phyloP scores from a whole-genome alignment of 1,140 invertebrate genomes.

The Caerostris darwini region DNA sequence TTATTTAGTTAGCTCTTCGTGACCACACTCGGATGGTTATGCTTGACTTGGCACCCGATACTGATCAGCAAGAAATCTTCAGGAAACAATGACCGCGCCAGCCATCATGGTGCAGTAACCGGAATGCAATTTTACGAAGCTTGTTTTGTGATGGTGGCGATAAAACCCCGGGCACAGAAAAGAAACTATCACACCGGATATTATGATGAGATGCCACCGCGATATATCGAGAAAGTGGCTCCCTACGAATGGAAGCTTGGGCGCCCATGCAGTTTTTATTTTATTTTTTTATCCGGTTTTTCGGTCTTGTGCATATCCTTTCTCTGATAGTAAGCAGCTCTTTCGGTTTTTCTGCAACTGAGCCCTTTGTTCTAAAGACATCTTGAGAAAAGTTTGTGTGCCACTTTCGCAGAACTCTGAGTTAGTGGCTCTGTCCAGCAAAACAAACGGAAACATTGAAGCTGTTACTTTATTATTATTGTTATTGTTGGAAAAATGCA shows the following conservation, averaged over 20 bases:
- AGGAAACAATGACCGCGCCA: slow-evolving; percentile 56
- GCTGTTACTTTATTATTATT: too few relatives aligned
- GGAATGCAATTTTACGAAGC: slow-evolving; percentile 49
- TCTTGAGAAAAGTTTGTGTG: too few relatives aligned
- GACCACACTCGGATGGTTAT: background rate
- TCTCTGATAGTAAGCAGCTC: background rate
- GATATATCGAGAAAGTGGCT: slow-evolving; percentile 35
- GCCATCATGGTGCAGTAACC: background rate
- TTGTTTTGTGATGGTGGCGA: slow-evolving; percentile 47
- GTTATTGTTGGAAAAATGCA: too few relatives aligned
- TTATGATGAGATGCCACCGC: slow-evolving; percentile 51
- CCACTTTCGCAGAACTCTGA: too few relatives aligned
- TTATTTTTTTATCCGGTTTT: slow-evolving; percentile 43
- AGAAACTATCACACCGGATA: slow-evolving; percentile 57
- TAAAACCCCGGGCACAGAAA: slow-evolving; percentile 22
- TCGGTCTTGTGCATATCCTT: slow-evolving; percentile 47
- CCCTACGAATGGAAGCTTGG: background rate
- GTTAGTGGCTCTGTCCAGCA: too few relatives aligned
- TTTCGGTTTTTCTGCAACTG: background rate
- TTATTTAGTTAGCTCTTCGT: slow-evolving; percentile 37
- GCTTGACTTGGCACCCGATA: slow-evolving; percentile 47
- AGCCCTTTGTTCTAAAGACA: too few relatives aligned
- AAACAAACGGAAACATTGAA: too few relatives aligned
- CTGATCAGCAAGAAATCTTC: slow-evolving; percentile 36
- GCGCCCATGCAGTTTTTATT: slow-evolving; percentile 44